Evolutionary conservation across 92 coral and sea anemone genomes (phyloP).

Genomic region (Zoanthus gigantus): DNA sequence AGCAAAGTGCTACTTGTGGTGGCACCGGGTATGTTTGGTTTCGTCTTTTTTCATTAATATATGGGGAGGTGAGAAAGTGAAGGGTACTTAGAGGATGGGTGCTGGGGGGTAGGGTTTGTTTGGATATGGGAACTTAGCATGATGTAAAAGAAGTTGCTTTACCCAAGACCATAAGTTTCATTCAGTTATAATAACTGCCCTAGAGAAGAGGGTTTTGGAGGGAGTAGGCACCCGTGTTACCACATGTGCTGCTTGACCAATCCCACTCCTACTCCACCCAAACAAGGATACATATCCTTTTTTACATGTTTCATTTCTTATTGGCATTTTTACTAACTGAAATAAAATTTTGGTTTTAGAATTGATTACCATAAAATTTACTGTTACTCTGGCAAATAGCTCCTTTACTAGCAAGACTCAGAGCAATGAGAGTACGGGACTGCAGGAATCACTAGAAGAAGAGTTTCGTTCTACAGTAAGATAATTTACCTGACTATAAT

Average conservation of each 20-base stretch:
- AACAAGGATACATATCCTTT: background rate
- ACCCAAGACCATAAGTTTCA: background rate
- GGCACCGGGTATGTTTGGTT: slow-evolving; percentile 14
- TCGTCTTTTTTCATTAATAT: background rate
- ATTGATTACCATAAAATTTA: background rate
- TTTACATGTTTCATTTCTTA: background rate
- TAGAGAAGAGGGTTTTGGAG: too few relatives aligned
- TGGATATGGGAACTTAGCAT: background rate
- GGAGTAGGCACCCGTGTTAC: too few relatives aligned
- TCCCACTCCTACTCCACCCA: too few relatives aligned
- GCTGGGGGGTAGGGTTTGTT: too few relatives aligned
- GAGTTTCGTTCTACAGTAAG: background rate
- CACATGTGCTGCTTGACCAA: background rate
- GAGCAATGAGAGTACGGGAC: background rate
- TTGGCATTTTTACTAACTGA: background rate
- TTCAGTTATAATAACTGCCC: too few relatives aligned
- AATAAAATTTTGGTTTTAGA: background rate
- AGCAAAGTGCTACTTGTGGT: slow-evolving; percentile 2
- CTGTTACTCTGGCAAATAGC: background rate
- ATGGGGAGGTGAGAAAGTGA: background rate
- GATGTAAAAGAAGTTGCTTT: background rate
- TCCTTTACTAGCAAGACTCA: background rate
- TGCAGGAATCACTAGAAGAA: background rate
- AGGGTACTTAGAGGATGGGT: background rate
- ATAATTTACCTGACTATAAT: background rate